phyloP scores from a whole-genome alignment of 2,888 invertebrate genomes.

The Chrysolina americana region DNA sequence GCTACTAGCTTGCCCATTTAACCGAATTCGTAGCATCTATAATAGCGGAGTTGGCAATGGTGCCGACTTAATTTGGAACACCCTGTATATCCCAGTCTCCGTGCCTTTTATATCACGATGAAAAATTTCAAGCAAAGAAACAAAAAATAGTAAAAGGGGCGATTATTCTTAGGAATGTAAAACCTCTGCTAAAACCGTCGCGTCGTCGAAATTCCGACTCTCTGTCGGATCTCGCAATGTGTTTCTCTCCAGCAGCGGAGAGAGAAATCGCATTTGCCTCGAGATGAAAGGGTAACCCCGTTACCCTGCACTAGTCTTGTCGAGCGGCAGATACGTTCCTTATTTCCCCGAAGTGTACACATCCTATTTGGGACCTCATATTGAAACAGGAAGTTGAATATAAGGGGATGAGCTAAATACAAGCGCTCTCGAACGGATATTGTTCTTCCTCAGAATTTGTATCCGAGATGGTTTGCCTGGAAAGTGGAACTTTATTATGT shows the following conservation, averaged over 20 bases:
- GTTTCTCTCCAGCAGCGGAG: not conserved
- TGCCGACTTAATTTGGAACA: too few species aligned
- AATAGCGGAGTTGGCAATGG: too few species aligned
- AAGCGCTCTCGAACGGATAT: conserved; percentile 30
- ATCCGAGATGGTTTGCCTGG: conserved; percentile 5
- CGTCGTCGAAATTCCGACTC: not conserved
- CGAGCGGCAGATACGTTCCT: conserved; percentile 39
- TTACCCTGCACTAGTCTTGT: conserved; percentile 39
- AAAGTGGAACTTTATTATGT: conserved; percentile 5
- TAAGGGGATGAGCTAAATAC: conserved; percentile 37
- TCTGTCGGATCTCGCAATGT: not conserved
- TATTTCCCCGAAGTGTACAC: conserved; percentile 54
- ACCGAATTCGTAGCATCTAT: too few species aligned
- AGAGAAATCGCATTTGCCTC: conserved; percentile 25
- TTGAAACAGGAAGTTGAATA: conserved; percentile 38
- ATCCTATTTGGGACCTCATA: conserved; percentile 41
- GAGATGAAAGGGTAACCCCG: conserved; percentile 56
- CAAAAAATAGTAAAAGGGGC: too few species aligned
- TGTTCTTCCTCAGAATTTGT: conserved; percentile 31
- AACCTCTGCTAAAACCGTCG: not conserved
- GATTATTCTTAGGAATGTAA: not conserved
- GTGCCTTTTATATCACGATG: too few species aligned
- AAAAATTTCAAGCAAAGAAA: too few species aligned
- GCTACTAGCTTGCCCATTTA: too few species aligned
- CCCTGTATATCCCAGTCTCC: too few species aligned